phyloP scores from a whole-genome alignment of 2,888 invertebrate species.

The Crepidodera aurea region DNA sequence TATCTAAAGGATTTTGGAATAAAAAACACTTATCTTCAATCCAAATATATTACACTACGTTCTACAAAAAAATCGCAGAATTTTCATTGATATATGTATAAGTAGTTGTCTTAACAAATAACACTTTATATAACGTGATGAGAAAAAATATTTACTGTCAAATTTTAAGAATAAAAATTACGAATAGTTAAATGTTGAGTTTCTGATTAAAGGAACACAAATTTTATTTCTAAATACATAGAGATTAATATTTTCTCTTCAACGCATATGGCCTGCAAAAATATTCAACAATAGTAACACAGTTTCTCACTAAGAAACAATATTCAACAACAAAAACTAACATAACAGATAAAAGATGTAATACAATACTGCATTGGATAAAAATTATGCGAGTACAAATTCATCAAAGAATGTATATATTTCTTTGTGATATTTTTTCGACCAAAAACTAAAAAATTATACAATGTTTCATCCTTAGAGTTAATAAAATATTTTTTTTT shows the following conservation, averaged over 20 bases:
- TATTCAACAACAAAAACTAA: constrained; percentile 17
- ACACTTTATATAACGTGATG: constrained; percentile 15
- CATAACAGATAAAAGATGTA: background rate
- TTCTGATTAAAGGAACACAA: background rate
- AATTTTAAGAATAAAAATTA: background rate
- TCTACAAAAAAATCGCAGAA: constrained; percentile 52
- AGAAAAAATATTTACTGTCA: constrained; percentile 14
- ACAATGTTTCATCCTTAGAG: constrained; percentile 26
- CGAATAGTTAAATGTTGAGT: background rate
- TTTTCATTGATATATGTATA: constrained; percentile 23
- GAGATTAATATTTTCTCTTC: background rate
- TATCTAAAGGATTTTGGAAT: background rate
- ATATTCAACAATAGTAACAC: constrained; percentile 4
- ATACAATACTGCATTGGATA: constrained; percentile 22
- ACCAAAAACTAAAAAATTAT: constrained; percentile 15
- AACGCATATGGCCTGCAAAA: constrained; percentile 7
- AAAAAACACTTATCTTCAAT: constrained; percentile 31
- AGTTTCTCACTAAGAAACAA: constrained; percentile 14
- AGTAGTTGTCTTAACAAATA: constrained; percentile 23
- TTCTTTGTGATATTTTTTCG: background rate
- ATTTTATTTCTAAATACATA: background rate
- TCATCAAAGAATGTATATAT: background rate
- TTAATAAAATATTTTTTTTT: constrained; percentile 30
- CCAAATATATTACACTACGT: constrained; percentile 54
- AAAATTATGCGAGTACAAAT: constrained; percentile 18